A percentile compares a stretch with the other conserved stretches of the same genome.
These are phyloP conservation scores for Coenobita brevimanus DNA, from an alignment of 1,140 invertebrate genomes.

Conservation along the genomic window DNA sequence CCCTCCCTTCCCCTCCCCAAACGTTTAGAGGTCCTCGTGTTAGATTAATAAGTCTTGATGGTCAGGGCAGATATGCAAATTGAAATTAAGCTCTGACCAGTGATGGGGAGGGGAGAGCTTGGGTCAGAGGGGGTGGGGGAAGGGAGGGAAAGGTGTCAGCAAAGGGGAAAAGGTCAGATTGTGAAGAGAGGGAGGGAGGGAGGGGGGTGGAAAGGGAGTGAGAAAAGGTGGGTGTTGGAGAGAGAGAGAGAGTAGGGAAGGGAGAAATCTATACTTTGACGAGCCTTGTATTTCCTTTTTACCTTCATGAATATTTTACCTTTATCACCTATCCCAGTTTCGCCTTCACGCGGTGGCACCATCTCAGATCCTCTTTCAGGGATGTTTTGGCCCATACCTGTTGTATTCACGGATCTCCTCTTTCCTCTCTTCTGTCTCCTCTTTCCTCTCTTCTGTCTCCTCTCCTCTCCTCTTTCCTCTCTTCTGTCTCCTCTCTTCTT, in stretches of 20 bases:
- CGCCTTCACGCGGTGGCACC: no score
- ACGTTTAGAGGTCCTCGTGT: background rate
- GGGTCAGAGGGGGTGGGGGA: no score
- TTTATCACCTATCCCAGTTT: no score
- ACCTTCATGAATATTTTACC: no score
- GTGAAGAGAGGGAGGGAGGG: no score
- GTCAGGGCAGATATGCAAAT: constrained; percentile 35
- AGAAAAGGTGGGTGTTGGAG: background rate
- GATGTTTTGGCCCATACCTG: background rate
- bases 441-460: background rate
- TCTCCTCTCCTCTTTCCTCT: background rate
- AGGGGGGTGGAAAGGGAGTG: no score
- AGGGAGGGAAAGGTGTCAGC: no score
- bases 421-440: background rate
- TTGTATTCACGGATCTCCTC: background rate
- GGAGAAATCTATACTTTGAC: no score
- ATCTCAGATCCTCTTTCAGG: no score
- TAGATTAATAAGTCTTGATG: constrained; percentile 41
- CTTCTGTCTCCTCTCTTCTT: background rate
- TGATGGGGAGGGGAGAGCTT: background rate
- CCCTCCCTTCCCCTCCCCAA: no score
- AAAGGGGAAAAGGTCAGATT: no score
- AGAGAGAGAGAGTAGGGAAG: background rate
- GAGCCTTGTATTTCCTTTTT: no score
- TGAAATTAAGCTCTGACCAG: constrained; percentile 27